Evolutionary conservation across 1,140 invertebrate species (phyloP), one percentile per base, ranked within the genome.

Genomic region (Vollenhovia emeryi): DNA sequence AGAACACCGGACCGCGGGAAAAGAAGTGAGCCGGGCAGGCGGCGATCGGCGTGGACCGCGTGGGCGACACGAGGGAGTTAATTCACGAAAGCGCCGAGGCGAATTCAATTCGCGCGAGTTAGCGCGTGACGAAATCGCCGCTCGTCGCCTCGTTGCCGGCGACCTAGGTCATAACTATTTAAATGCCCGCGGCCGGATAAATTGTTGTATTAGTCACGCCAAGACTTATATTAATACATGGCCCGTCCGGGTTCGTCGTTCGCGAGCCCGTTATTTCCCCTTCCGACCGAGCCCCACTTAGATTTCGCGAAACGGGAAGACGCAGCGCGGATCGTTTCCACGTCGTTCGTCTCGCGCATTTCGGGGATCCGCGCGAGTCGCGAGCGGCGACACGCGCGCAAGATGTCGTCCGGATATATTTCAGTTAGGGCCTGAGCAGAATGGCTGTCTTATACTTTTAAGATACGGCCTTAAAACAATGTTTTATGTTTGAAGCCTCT

Each of bases 151-250:
- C 79, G 79, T 76, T 60, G 64, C 60, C 36, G 27, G 40, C 88
- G 91, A 92, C 87, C 89, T 92, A 93, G 94, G 92, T 94, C 93
- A 93, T 92, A 93, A 94, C 92, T 94, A 92, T 94, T 95, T 94
- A 94, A 94, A 93, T 92, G 90, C 90, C 91, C 92, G 87, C 87
- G 80, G 87, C 88, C 89, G 91, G 90, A 93, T 92, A 92, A 94
- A 94, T 94, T 93, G 91, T 94, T 93, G 91, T 92, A 93, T 94
- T 93, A 93, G 93, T 94, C 93, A 94, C 89, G 91, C 91, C 91
- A 91, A 94, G 91, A n/a, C 93, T 94, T 94, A 92, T 92, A 94
- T 93, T 92, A 93, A 93, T 93, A 92, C 82, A 89, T 84, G 75
- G 68, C 88, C 86, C 79, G 50, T 33, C 66, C 52, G 40, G 13